Conservation (phyloP, 2,797 vertebrate species). For the Cirrhinus molitorella region DNA sequence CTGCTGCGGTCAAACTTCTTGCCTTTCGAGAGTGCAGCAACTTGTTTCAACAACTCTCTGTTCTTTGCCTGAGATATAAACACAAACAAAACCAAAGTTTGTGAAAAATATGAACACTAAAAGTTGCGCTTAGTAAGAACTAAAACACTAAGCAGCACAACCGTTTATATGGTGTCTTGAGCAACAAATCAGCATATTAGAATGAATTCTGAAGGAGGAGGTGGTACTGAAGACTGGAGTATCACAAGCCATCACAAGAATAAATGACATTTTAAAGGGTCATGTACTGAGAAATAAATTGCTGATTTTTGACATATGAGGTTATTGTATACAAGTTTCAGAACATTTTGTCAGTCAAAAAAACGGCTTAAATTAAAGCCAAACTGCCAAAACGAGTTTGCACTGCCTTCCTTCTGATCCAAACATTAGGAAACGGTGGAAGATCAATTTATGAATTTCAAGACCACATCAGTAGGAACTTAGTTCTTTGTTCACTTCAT, state of each 20-base stretch:
- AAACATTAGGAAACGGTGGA: too few relatives aligned
- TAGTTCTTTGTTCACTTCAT: too few relatives aligned
- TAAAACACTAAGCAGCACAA: neutral
- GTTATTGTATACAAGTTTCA: too few relatives aligned
- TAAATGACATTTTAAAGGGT: neutral
- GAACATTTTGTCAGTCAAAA: too few relatives aligned
- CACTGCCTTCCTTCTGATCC: too few relatives aligned
- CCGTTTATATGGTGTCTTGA: neutral
- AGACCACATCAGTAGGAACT: too few relatives aligned
- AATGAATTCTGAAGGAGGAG: neutral
- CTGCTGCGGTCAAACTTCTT: slow-evolving; percentile 98
- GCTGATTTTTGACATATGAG: too few relatives aligned
- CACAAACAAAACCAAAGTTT: slow-evolving; percentile 1
- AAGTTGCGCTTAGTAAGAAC: neutral
- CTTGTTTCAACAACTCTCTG: slow-evolving; percentile 98
- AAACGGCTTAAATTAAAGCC: too few relatives aligned
- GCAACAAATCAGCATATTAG: neutral
- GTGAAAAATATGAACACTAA: neutral
- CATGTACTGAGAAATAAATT: too few relatives aligned
- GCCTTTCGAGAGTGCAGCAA: slow-evolving; percentile 97
- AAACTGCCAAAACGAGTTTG: too few relatives aligned
- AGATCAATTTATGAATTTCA: too few relatives aligned
- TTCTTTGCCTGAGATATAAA: slow-evolving; percentile 87
- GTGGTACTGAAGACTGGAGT: neutral
- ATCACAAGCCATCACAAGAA: too few relatives aligned